A percentile compares a stretch with the other conserved stretches of the same genome.
Evolutionary conservation across 2,797 vertebrate species (phyloP).

Genomic region (Acanthis flammea): DNA sequence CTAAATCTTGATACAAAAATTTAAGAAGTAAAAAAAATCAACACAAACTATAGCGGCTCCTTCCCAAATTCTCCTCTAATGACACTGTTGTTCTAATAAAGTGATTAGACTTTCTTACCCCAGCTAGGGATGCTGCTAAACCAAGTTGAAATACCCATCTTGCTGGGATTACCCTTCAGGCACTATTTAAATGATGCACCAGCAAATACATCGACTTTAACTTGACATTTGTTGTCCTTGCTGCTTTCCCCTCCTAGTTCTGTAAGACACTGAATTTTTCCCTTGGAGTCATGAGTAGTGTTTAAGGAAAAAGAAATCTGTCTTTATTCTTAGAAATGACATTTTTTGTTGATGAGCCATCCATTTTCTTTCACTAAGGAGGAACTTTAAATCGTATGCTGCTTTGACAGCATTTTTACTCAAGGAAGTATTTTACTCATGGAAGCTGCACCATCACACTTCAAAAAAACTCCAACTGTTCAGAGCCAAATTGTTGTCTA

Average conservation of each 20-base stretch:
- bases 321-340: background rate
- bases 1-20: conserved; percentile 11
- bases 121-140: conserved; percentile 66
- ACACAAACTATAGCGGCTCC: background rate
- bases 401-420: conserved; percentile 1
- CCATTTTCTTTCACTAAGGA: background rate
- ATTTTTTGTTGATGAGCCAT: background rate
- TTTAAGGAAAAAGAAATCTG: background rate
- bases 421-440: background rate
- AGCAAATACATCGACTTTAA: conserved; percentile 65
- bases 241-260: conserved; percentile 32
- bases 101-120: conserved; percentile 63
- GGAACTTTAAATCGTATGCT: background rate
- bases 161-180: conserved; percentile 68
- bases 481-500: background rate
- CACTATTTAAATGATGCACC: conserved; percentile 68
- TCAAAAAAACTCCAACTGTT: background rate
- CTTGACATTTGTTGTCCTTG: conserved; percentile 73
- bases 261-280: background rate
- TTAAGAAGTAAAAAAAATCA: background rate
- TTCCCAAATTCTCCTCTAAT: conserved; percentile 46
- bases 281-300: background rate
- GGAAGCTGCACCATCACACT: background rate
- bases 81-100: conserved; percentile 57
- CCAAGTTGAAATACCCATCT: conserved; percentile 58